Evolutionary conservation across 2,113 vertebrate species (phyloP).

Genomic region (Lonchura striata): DNA sequence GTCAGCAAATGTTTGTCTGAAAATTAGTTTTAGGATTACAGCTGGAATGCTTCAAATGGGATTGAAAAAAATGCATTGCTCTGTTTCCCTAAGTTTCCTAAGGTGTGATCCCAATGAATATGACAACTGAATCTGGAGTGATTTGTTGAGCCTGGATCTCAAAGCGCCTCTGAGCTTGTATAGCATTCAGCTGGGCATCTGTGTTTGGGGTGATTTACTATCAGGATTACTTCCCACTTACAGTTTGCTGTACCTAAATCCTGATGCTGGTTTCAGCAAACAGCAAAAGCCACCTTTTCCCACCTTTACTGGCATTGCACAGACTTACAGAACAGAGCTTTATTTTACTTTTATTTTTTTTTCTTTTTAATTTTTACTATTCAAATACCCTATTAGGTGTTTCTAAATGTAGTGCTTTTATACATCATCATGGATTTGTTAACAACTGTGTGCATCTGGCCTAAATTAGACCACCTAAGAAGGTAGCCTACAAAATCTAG

Average conservation of each 20-base stretch:
- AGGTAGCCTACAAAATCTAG: slow-evolving; percentile 39
- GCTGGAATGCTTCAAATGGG: background rate
- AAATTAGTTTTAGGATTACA: background rate
- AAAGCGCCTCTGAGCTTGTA: background rate
- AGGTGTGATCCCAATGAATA: background rate
- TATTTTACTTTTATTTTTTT: background rate
- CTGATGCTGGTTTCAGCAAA: background rate
- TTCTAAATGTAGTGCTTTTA: slow-evolving; percentile 51
- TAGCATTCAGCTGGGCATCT: background rate
- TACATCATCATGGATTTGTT: slow-evolving; percentile 15
- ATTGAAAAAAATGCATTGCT: background rate
- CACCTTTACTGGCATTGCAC: background rate
- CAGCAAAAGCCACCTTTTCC: background rate
- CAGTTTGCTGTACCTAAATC: background rate
- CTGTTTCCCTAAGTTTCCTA: background rate
- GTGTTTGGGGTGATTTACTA: background rate
- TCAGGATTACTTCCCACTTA: background rate
- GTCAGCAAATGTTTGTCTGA: background rate
- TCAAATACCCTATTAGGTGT: slow-evolving; percentile 4
- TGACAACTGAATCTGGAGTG: background rate
- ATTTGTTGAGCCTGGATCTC: background rate
- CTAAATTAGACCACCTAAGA: slow-evolving; percentile 71
- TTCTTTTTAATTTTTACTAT: background rate
- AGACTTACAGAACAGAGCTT: background rate
- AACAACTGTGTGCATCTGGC: slow-evolving; percentile 55